A percentile compares a stretch with the other conserved stretches of the same genome.
Conservation (phyloP, 2,888 invertebrate species). For the Capitulum mitella region DNA sequence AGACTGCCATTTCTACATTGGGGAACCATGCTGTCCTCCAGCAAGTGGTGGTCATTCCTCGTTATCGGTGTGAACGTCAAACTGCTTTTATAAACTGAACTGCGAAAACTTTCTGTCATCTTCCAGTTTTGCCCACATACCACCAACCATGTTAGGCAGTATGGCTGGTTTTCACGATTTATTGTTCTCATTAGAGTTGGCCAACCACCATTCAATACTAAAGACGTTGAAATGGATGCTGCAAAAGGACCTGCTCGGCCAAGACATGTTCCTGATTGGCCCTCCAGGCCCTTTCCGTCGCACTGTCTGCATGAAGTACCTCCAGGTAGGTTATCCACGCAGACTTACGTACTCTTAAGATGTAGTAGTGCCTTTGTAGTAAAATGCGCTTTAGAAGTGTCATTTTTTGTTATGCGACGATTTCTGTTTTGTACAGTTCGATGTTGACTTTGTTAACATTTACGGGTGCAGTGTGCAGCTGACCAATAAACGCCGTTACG, state of each 20-base stretch:
- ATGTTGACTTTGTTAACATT: no score
- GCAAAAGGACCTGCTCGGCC: conserved; percentile 84
- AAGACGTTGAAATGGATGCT: conserved; percentile 90
- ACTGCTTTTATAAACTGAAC: no score
- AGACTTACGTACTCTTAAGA: no score
- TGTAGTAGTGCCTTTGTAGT: no score
- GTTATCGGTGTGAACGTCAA: no score
- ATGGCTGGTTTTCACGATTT: background rate
- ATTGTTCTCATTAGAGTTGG: background rate
- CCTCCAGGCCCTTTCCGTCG: conserved; percentile 77
- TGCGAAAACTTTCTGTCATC: no score
- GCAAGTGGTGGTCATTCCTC: background rate
- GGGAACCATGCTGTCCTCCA: background rate
- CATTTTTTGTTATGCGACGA: no score
- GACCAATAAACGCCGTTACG: no score
- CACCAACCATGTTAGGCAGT: background rate
- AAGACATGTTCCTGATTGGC: conserved; percentile 92
- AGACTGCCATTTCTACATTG: background rate
- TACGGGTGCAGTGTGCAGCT: no score
- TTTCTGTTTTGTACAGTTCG: no score
- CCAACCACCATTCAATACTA: conserved; percentile 42
- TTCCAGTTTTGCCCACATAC: background rate
- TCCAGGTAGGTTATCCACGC: no score
- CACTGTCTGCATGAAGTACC: conserved; percentile 65
- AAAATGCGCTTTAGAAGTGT: no score